Base-by-base conservation (phyloP, 2,113 vertebrate genomes). In the Notothenia rossii region DNA sequence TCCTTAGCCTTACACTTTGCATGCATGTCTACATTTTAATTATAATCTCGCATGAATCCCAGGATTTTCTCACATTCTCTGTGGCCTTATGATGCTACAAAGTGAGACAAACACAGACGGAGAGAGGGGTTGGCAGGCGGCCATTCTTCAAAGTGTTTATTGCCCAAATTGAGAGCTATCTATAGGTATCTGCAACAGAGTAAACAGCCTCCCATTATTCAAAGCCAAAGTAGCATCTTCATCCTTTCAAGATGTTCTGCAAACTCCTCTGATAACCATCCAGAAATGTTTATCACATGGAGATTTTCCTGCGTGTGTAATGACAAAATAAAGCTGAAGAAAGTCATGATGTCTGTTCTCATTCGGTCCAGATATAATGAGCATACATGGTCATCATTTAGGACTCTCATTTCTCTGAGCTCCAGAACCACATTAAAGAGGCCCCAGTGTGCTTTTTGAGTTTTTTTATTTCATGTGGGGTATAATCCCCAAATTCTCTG, bases 391-490 rank as follows among this genome's bases (percentile, higher is more conserved):
- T 59, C 29, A 10, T 25, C 18, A 54, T 29, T 10, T 60, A 40
- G 51, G 55, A 54, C 68, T 48, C 7, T 85, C 64, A 40, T 80
- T 36, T 58, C 81, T 60, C 72, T 33, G 13, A 50, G 78, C 0
- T 10, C 63, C 78, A 25, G 84, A 48, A 78, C 45, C 86, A 77
- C 86, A 92, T 93, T 82, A 91, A 92, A 68, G 4, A 55, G 77
- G 70, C 80, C 36, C 7, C 7, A 7, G 7, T 40, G 5, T 7
- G 36, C 36, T 40, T 40, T 40, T 40, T 40, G 36, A 7, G 36
- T 6, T 6, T 40, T 40, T 40, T 7, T 22, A 40, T 40, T 40
- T 40, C 29, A 29, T 4, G 29, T 29, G 29, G 29, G 29, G 29
- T 29, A 29, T 29, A 40, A 40, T 40, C 36, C 36, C 36, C 5